Percentiles rank a stretch among this genome's conserved stretches.
Conservation (phyloP, 2,888 invertebrate genomes). For the Drosophila mayaguana region DNA sequence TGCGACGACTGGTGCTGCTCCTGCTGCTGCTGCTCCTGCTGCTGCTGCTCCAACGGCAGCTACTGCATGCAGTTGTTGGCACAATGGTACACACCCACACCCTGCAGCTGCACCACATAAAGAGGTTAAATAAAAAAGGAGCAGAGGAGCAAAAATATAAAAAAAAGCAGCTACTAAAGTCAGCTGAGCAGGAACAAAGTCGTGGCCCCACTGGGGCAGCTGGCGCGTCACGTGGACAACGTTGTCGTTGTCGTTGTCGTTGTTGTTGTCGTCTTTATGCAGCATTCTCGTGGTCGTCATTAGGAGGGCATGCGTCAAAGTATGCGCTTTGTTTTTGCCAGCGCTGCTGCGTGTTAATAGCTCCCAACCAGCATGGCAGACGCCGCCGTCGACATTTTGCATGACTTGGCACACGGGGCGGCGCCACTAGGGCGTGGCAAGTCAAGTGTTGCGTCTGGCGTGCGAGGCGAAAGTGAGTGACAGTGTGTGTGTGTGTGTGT, state of each 20-base stretch:
- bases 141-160: slow-evolving; percentile 22
- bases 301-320: slow-evolving; percentile 77
- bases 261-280: slow-evolving; percentile 45
- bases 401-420: slow-evolving; percentile 50
- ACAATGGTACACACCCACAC: slow-evolving; percentile 56
- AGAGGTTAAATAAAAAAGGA: slow-evolving; percentile 65
- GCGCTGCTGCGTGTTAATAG: slow-evolving; percentile 70
- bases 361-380: slow-evolving; percentile 52
- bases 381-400: slow-evolving; percentile 41
- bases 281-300: slow-evolving; percentile 70
- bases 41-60: slow-evolving; percentile 18
- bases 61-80: slow-evolving; percentile 52
- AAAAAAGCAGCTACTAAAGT: slow-evolving; percentile 63
- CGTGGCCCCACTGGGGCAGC: slow-evolving; percentile 64
- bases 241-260: slow-evolving; percentile 32
- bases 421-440: slow-evolving; percentile 32
- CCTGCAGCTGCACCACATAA: slow-evolving; percentile 32
- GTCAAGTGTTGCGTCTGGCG: slow-evolving; percentile 46
- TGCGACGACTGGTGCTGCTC: slow-evolving; percentile 51
- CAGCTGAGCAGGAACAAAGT: slow-evolving; percentile 73
- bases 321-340: slow-evolving; percentile 64
- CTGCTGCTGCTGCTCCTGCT: slow-evolving; percentile 31
- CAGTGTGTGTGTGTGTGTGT: slow-evolving; percentile 17
- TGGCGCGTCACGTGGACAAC: slow-evolving; percentile 55
- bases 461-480: slow-evolving; percentile 49